Evolutionary conservation across 2,888 invertebrate genomes (phyloP).

Genomic region (Aelia acuminata): DNA sequence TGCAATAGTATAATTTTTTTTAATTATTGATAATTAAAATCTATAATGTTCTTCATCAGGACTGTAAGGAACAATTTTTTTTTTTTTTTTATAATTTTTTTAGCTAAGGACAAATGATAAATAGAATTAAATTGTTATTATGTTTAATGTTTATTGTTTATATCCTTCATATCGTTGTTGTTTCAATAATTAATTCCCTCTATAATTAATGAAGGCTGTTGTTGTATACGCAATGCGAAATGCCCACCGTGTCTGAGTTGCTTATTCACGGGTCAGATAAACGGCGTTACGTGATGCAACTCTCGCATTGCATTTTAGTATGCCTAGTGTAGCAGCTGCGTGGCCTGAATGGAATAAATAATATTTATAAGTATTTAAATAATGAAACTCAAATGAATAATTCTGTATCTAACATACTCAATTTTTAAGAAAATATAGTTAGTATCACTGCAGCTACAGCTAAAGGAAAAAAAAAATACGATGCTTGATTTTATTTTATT

Average conservation of each 20-base stretch:
- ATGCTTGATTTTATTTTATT: no score
- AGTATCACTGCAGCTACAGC: no score
- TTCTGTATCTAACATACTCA: not conserved
- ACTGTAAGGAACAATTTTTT: no score
- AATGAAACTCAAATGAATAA: not conserved
- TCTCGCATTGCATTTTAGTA: not conserved
- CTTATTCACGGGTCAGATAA: not conserved
- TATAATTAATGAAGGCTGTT: not conserved
- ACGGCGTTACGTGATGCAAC: not conserved
- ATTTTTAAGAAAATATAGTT: no score
- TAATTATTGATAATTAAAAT: no score
- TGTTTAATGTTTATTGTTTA: no score
- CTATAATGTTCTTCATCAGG: no score
- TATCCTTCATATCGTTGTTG: not conserved
- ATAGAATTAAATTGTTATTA: no score
- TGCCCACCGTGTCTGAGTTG: not conserved
- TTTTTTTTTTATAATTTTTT: no score
- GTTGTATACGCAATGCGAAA: not conserved
- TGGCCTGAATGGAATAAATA: not conserved
- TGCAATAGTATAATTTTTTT: no score
- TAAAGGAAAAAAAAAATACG: no score
- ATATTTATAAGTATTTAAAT: not conserved
- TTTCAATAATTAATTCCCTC: not conserved
- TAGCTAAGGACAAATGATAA: no score
- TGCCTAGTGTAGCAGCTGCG: not conserved